Evolutionary conservation across 2,113 vertebrate genomes (phyloP).

Genomic region (Amblyornis subalaris): DNA sequence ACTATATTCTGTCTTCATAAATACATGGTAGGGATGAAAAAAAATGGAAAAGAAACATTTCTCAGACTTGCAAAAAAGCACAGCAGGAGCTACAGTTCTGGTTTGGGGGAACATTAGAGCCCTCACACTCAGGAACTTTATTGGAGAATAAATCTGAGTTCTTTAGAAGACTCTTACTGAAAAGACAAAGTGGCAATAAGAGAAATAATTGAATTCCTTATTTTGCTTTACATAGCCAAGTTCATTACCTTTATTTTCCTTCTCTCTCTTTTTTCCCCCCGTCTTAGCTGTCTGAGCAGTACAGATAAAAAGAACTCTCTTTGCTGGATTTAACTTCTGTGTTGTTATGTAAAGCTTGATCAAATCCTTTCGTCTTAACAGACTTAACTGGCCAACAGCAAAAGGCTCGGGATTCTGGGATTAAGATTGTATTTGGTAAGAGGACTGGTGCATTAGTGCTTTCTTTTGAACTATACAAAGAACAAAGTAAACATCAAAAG

Average conservation of each 20-base stretch:
- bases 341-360: slow-evolving; percentile 78
- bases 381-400: slow-evolving; percentile 78
- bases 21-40: not conserved
- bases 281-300: slow-evolving; percentile 66
- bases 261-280: not conserved
- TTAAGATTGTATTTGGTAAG: slow-evolving; percentile 75
- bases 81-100: not conserved
- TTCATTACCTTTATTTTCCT: slow-evolving; percentile 55
- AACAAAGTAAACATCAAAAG: slow-evolving; percentile 78
- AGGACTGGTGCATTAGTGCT: slow-evolving; percentile 62
- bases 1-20: not conserved
- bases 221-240: slow-evolving; percentile 72
- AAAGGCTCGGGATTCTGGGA: slow-evolving; percentile 70
- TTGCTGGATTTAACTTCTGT: slow-evolving; percentile 73
- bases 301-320: slow-evolving; percentile 77
- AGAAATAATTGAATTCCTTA: slow-evolving; percentile 60
- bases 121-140: not conserved
- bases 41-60: not conserved
- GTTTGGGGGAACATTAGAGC: not conserved
- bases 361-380: slow-evolving; percentile 76
- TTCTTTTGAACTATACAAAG: slow-evolving; percentile 76
- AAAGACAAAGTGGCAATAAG: slow-evolving; percentile 26
- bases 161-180: not conserved
- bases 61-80: not conserved
- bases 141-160: slow-evolving; percentile 1